Percentiles rank a stretch among this genome's conserved stretches.
phyloP scores from a whole-genome alignment of 1,140 invertebrate species.

The Aphelinus certus region DNA sequence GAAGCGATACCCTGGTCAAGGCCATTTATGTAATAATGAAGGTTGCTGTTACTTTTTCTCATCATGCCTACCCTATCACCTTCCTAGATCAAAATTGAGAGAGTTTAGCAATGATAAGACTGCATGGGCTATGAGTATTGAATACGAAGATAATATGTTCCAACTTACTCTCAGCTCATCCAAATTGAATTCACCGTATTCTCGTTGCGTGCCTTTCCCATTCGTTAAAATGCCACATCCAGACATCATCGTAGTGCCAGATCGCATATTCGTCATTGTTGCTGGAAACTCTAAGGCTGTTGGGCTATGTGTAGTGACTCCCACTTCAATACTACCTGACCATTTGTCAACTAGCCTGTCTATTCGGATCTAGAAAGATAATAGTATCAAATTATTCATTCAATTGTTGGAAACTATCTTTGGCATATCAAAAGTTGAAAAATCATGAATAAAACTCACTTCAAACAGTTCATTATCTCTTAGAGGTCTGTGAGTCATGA shows the following conservation, averaged over 20 bases:
- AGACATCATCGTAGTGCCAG: constrained; percentile 97
- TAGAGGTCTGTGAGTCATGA: constrained; percentile 89
- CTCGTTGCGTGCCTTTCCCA: constrained; percentile 89
- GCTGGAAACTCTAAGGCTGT: constrained; percentile 89
- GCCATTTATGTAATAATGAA: constrained; percentile 95
- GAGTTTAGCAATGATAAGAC: no score
- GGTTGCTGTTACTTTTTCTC: constrained; percentile 80
- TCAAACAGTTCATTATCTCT: constrained; percentile 92
- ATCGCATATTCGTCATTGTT: constrained; percentile 97
- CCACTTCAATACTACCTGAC: constrained; percentile 94
- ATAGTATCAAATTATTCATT: constrained; percentile 7
- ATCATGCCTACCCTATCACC: constrained; percentile 91
- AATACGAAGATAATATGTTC: neutral
- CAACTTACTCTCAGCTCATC: constrained; percentile 84
- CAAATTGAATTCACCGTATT: constrained; percentile 94
- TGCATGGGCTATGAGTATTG: no score
- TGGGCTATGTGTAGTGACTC: constrained; percentile 93
- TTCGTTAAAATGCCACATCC: constrained; percentile 94
- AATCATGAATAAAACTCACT: constrained; percentile 65
- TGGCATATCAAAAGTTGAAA: neutral
- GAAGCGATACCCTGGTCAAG: constrained; percentile 92
- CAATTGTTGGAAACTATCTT: neutral
- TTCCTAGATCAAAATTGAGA: constrained; percentile 67
- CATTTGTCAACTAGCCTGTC: constrained; percentile 92
- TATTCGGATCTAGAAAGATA: constrained; percentile 75